Evolutionary conservation across 2,888 invertebrate species (phyloP).

Genomic region (Mellilla xanthometata): DNA sequence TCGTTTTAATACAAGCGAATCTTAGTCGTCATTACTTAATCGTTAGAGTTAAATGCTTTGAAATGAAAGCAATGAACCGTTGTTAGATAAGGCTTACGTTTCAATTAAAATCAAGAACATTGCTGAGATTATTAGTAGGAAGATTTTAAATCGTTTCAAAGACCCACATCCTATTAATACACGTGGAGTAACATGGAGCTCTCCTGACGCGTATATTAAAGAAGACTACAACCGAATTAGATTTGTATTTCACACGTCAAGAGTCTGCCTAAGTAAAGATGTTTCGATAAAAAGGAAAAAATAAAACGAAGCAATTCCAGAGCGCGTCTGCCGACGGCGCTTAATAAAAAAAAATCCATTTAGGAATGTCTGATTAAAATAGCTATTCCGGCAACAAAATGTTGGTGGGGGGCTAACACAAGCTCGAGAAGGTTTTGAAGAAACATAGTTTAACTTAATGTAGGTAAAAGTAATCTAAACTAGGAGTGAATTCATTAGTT

Average conservation of each 20-base stretch:
- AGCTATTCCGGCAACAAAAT: constrained; percentile 42
- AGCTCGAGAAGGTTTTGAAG: too few species aligned
- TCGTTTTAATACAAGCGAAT: constrained; percentile 41
- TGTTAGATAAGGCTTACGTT: constrained; percentile 51
- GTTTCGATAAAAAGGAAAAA: constrained; percentile 50
- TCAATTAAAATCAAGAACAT: neutral
- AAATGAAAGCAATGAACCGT: constrained; percentile 63
- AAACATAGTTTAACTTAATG: too few species aligned
- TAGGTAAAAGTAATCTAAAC: too few species aligned
- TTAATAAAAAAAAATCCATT: constrained; percentile 60
- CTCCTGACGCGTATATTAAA: too few species aligned
- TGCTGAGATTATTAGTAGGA: too few species aligned
- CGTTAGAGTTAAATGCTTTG: constrained; percentile 59
- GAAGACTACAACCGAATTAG: too few species aligned
- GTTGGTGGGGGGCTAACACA: constrained; percentile 7
- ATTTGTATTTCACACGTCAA: too few species aligned
- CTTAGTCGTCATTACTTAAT: constrained; percentile 42
- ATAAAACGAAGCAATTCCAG: constrained; percentile 47
- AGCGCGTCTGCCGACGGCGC: constrained; percentile 29
- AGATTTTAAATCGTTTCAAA: too few species aligned
- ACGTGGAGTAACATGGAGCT: too few species aligned
- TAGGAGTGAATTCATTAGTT: too few species aligned
- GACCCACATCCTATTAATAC: too few species aligned
- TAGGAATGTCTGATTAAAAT: constrained; percentile 76
- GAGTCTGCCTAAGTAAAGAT: too few species aligned